Conservation (phyloP, 2,888 invertebrate genomes). For the Idaea dimidiata region DNA sequence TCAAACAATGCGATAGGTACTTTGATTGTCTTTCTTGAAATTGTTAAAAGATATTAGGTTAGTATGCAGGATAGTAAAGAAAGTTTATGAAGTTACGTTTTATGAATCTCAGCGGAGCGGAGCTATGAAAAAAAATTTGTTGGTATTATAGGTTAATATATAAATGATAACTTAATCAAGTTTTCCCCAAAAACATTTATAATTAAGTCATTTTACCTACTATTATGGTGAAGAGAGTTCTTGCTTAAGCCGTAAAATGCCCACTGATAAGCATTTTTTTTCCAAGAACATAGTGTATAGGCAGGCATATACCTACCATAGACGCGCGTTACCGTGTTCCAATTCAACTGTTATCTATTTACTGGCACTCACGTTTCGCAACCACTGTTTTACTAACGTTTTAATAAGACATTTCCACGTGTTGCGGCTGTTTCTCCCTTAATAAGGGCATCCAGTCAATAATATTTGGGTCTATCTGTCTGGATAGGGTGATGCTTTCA, state of each 20-base stretch:
- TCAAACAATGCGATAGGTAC: constrained; percentile 21
- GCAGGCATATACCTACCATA: no score
- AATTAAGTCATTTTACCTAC: neutral
- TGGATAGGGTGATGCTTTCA: constrained; percentile 45
- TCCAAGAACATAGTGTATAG: constrained; percentile 6
- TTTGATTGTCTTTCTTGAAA: no score
- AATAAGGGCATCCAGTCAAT: constrained; percentile 30
- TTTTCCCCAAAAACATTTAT: no score
- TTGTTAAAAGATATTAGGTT: no score
- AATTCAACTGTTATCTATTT: constrained; percentile 53
- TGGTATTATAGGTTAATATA: no score
- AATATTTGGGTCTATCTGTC: constrained; percentile 47
- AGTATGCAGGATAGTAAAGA: no score
- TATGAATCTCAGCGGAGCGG: no score
- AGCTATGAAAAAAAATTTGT: no score
- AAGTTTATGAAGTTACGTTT: no score
- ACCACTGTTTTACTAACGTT: constrained; percentile 21
- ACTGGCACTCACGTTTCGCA: constrained; percentile 27
- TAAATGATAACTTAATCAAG: no score
- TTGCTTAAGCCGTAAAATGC: neutral
- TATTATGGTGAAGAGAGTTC: neutral
- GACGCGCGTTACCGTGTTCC: constrained; percentile 37
- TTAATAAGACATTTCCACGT: constrained; percentile 12
- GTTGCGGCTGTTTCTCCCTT: constrained; percentile 25
- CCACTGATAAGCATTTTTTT: constrained; percentile 33